A percentile compares a stretch with the other conserved stretches of the same genome.
These are phyloP conservation scores for Leuciscus waleckii DNA, from an alignment of 2,797 vertebrate genomes.

Conservation along the genomic window DNA sequence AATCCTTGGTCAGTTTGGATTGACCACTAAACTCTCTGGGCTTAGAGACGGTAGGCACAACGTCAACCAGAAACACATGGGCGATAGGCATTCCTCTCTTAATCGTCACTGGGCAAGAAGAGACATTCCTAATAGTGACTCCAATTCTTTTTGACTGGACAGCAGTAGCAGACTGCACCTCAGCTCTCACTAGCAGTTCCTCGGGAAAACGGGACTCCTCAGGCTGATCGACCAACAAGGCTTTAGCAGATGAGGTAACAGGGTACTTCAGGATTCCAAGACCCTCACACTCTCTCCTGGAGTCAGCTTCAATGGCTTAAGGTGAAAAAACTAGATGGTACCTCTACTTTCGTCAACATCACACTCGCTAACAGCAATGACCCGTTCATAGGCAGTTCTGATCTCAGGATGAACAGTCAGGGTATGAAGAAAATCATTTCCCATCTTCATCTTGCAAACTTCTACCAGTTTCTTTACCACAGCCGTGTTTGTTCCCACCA, in stretches of 20 bases:
- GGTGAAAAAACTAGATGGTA: not conserved
- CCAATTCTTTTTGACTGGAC: not conserved
- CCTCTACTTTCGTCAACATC: not conserved
- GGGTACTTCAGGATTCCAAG: not conserved
- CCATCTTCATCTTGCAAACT: not conserved
- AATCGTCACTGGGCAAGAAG: not conserved
- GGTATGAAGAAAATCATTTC: not conserved
- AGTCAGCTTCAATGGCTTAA: not conserved
- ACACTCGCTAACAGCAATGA: not conserved
- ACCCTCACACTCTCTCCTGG: not conserved
- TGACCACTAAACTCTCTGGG: not conserved
- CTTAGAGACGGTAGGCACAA: not conserved
- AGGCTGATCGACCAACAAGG: not conserved
- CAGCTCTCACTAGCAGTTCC: not conserved
- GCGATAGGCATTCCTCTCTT: conserved; percentile 13
- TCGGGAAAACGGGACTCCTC: not conserved
- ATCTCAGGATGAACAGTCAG: conserved; percentile 8
- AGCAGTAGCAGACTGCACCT: too few relatives aligned
- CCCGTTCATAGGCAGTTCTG: not conserved
- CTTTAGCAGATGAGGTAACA: not conserved
- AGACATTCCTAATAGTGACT: conserved; percentile 8
- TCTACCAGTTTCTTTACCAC: conserved; percentile 29
- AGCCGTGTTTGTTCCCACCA: conserved; percentile 30
- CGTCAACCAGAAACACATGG: not conserved
- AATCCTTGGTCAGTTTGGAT: not conserved